Percentiles rank a stretch among this genome's conserved stretches.
phyloP scores from a whole-genome alignment of 2,888 invertebrate genomes.

The Fragum fragum region DNA sequence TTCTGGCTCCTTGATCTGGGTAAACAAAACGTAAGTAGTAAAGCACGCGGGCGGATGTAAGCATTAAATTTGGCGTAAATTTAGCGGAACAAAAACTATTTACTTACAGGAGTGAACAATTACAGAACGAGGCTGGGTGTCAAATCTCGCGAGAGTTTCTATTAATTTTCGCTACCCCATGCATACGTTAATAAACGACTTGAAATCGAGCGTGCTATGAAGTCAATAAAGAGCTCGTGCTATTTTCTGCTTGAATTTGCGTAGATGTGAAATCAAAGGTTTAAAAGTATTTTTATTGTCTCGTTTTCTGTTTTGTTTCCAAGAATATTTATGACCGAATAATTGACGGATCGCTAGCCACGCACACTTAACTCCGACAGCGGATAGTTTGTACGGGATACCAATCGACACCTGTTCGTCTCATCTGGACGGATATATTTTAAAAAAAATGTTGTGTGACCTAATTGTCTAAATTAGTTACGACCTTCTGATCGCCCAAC shows the following conservation, averaged over 20 bases:
- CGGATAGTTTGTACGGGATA: no score
- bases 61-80: constrained; percentile 60
- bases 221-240: constrained; percentile 30
- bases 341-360: no score
- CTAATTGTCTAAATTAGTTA: no score
- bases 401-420: no score
- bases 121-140: constrained; percentile 45
- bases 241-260: neutral
- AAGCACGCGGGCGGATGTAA: constrained; percentile 42
- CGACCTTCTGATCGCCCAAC: no score
- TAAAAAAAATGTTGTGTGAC: no score
- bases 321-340: neutral
- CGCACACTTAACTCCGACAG: no score
- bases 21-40: constrained; percentile 37
- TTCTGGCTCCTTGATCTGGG: constrained; percentile 17
- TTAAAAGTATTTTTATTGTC: neutral
- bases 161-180: constrained; percentile 52
- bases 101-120: constrained; percentile 59
- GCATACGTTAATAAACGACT: constrained; percentile 23
- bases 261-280: neutral
- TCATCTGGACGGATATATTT: no score
- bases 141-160: constrained; percentile 39
- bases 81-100: constrained; percentile 70
- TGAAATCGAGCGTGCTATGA: constrained; percentile 27
- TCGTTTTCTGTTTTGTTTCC: neutral